These are phyloP conservation scores for Papilio gigon DNA, from an alignment of 2,888 invertebrate genomes.

Conservation along the genomic window DNA sequence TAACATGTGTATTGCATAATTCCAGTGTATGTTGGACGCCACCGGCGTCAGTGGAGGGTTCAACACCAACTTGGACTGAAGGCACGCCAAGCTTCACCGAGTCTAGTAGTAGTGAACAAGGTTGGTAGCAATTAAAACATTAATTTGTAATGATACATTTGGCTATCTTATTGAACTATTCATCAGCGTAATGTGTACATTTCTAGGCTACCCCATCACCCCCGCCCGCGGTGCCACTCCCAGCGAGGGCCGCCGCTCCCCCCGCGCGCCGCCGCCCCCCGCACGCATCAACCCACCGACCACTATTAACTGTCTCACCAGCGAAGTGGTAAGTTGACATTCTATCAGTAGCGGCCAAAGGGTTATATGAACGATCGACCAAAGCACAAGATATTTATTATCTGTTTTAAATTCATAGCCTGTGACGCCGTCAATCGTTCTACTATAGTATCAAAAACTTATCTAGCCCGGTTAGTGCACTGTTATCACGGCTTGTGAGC, in stretches of 20 bases:
- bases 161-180: slow-evolving; percentile 5
- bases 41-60: slow-evolving; percentile 92
- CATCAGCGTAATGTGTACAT: neutral
- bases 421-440: slow-evolving; percentile 29
- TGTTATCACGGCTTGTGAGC: neutral
- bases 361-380: slow-evolving; percentile 25
- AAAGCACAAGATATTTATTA: slow-evolving; percentile 2
- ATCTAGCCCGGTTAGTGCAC: neutral
- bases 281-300: slow-evolving; percentile 67
- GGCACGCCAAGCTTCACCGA: slow-evolving; percentile 99
- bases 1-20: slow-evolving; percentile 36
- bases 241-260: slow-evolving; percentile 68
- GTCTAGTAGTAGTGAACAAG: slow-evolving; percentile 96
- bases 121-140: slow-evolving; percentile 56
- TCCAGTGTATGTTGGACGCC: slow-evolving; percentile 88
- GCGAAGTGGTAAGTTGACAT: slow-evolving; percentile 89
- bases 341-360: slow-evolving; percentile 23
- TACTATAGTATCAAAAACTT: neutral
- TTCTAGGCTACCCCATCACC: slow-evolving; percentile 76
- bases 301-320: slow-evolving; percentile 90
- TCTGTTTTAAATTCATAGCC: slow-evolving; percentile 3
- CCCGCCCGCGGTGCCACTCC: slow-evolving; percentile 71
- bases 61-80: slow-evolving; percentile 99
- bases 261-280: slow-evolving; percentile 74
- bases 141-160: neutral